Evolutionary conservation across 1,140 invertebrate species (phyloP).

Genomic region (Heliothis virescens): DNA sequence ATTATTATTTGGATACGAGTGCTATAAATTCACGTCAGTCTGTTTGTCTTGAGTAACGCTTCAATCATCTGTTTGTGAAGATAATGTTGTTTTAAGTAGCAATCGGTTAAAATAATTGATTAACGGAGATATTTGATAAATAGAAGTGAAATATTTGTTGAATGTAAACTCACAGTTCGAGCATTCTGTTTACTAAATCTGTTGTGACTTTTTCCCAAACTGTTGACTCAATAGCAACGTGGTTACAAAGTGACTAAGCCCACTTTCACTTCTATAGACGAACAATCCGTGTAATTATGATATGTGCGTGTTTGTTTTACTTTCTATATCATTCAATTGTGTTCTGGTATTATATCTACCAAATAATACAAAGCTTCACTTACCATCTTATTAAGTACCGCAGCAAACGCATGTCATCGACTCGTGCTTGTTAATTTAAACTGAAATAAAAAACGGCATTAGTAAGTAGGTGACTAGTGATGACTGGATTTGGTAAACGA

Average conservation of each 20-base stretch:
- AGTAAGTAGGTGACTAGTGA: not conserved
- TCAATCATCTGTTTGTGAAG: not conserved
- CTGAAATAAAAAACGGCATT: conserved; percentile 33
- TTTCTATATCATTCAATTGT: conserved; percentile 43
- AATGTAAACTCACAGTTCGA: not conserved
- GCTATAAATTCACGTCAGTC: not conserved
- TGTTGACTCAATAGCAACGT: conserved; percentile 20
- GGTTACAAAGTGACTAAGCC: conserved; percentile 28
- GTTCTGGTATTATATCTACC: not conserved
- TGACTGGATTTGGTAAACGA: conserved; percentile 9
- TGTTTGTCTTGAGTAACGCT: not conserved
- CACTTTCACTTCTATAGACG: conserved; percentile 37
- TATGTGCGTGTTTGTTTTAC: conserved; percentile 45
- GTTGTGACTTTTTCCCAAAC: not conserved
- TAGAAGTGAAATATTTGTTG: conserved; percentile 13
- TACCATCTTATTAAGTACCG: conserved; percentile 54
- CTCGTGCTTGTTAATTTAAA: conserved; percentile 15
- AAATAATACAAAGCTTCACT: conserved; percentile 54
- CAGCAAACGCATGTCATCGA: conserved; percentile 56
- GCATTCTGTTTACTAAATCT: conserved; percentile 1
- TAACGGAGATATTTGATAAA: conserved; percentile 1
- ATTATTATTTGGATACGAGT: conserved; percentile 1
- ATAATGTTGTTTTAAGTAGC: conserved; percentile 1
- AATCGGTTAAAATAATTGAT: not conserved
- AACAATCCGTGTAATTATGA: conserved; percentile 40